Conservation (phyloP, 2,113 vertebrate species). For the Sula dactylatra region DNA sequence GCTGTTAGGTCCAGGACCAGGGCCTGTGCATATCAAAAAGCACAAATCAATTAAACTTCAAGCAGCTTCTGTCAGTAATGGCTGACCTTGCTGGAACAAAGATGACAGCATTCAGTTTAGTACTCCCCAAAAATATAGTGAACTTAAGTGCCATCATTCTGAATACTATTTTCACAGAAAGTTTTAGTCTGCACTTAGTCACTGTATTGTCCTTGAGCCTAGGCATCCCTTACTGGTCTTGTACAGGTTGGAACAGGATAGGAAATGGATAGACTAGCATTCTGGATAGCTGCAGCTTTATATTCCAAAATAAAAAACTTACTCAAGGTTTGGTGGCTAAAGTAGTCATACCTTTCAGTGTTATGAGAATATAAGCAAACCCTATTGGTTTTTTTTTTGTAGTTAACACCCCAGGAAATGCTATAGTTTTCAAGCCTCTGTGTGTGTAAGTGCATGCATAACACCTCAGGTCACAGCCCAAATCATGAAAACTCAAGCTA, state of each 20-base stretch:
- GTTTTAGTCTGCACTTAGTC: neutral
- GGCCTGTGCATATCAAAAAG: neutral
- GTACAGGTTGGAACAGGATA: neutral
- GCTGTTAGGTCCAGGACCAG: neutral
- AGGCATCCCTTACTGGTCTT: neutral
- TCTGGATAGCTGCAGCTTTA: neutral
- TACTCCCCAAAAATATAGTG: neutral
- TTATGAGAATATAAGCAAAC: neutral
- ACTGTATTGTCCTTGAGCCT: neutral
- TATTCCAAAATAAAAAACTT: neutral
- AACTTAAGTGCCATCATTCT: too few species aligned
- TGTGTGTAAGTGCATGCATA: neutral
- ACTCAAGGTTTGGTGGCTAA: neutral
- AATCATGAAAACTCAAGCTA: neutral
- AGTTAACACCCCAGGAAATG: neutral
- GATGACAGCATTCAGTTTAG: neutral
- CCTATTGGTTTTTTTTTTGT: neutral
- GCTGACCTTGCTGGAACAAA: neutral
- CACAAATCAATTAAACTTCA: neutral
- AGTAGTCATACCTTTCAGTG: neutral
- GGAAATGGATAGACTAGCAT: neutral
- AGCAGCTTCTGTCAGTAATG: neutral
- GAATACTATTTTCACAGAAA: too few species aligned
- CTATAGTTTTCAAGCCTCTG: neutral
- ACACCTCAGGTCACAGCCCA: neutral